These are phyloP conservation scores for Nycticebus coucang DNA, from an alignment of 2,113 vertebrate genomes.

Conservation along the genomic window DNA sequence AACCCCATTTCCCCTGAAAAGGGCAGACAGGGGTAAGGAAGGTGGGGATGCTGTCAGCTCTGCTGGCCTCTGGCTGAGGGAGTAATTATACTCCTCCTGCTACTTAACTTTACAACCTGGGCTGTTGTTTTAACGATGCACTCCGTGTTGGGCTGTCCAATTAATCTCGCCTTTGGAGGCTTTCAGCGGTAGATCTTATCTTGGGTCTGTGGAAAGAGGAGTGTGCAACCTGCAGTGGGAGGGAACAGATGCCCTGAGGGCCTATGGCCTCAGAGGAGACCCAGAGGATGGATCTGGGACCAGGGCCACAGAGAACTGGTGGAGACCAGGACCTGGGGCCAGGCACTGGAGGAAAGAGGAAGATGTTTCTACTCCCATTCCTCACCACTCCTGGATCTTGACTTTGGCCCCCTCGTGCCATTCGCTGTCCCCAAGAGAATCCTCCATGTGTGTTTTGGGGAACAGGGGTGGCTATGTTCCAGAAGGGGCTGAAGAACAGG, in stretches of 20 bases:
- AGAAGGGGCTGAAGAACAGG: not conserved
- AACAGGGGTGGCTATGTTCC: not conserved
- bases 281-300: slow-evolving; percentile 28
- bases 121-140: slow-evolving; percentile 78
- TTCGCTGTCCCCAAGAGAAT: not conserved
- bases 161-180: slow-evolving; percentile 80
- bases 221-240: slow-evolving; percentile 51
- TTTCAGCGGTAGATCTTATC: slow-evolving; percentile 81
- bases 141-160: slow-evolving; percentile 77
- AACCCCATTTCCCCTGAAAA: not conserved
- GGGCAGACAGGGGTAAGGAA: not conserved
- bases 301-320: not conserved
- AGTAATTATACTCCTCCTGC: slow-evolving; percentile 71
- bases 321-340: not conserved
- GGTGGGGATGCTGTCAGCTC: slow-evolving; percentile 2
- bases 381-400: not conserved
- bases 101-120: slow-evolving; percentile 77
- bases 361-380: not conserved
- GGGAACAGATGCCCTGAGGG: slow-evolving; percentile 56
- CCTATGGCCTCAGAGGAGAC: slow-evolving; percentile 61
- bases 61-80: slow-evolving; percentile 61
- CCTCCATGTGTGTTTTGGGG: not conserved
- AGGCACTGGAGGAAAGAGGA: not conserved
- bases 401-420: not conserved
- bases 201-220: slow-evolving; percentile 71